Conservation (phyloP, 2,797 vertebrate genomes). For the Eurystomus glaucurus region DNA sequence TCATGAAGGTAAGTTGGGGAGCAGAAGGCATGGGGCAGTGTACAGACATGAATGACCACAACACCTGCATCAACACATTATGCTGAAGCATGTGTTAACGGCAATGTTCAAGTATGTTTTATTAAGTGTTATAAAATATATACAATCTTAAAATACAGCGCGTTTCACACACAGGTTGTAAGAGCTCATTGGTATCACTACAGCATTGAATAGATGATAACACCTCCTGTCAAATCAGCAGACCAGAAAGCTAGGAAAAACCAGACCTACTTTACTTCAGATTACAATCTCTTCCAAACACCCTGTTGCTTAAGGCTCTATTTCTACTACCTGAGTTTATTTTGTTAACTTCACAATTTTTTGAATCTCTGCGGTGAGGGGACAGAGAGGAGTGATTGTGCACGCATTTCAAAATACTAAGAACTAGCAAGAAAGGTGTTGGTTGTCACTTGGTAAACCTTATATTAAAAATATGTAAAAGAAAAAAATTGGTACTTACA, state of each 20-base stretch:
- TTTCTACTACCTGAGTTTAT: constrained; percentile 49
- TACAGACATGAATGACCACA: neutral
- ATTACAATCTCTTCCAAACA: neutral
- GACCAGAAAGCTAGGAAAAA: neutral
- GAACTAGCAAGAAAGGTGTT: constrained; percentile 31
- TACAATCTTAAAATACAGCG: neutral
- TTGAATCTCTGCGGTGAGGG: accelerated
- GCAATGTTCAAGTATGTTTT: constrained; percentile 40
- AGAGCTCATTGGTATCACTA: neutral
- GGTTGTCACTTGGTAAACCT: constrained; percentile 68
- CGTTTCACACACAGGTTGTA: neutral
- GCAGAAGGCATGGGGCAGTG: neutral
- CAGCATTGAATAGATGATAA: neutral
- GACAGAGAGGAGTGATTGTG: neutral
- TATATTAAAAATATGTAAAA: constrained; percentile 66
- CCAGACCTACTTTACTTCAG: neutral
- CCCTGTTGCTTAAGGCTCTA: neutral
- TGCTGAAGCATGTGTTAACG: neutral
- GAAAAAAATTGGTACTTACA: constrained; percentile 80
- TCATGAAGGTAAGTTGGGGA: neutral
- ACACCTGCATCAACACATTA: neutral
- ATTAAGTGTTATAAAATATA: constrained; percentile 62
- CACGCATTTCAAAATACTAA: neutral
- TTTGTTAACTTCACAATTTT: neutral
- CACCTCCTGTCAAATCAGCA: neutral